These are phyloP conservation scores for Phoebastria nigripes DNA, from an alignment of 2,797 vertebrate species.

Conservation along the genomic window DNA sequence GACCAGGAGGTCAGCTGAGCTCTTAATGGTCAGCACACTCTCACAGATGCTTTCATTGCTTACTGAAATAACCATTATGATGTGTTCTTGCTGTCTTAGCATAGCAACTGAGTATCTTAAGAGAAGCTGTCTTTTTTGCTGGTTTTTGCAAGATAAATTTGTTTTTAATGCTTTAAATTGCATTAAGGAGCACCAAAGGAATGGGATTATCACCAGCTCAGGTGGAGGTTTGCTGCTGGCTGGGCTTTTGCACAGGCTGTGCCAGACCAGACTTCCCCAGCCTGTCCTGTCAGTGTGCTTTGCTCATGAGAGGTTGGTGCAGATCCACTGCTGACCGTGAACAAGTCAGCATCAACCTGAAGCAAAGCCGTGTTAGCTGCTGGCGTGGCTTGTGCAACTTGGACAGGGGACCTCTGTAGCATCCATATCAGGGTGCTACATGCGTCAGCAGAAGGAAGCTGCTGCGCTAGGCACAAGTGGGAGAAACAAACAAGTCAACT, in stretches of 20 bases:
- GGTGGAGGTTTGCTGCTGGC: background rate
- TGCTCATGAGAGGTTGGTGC: rapidly evolving
- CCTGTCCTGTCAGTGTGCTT: background rate
- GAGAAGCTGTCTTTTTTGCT: background rate
- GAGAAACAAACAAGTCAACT: background rate
- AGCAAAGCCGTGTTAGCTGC: background rate
- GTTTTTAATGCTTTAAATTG: background rate
- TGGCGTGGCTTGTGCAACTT: background rate
- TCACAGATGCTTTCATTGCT: background rate
- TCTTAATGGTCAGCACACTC: background rate
- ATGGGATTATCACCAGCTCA: background rate
- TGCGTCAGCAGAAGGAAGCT: background rate
- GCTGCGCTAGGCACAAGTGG: background rate
- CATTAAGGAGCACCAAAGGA: background rate
- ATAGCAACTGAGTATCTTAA: background rate
- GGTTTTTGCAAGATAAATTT: background rate
- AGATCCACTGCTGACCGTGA: background rate
- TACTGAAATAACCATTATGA: background rate
- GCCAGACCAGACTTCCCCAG: background rate
- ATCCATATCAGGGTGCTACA: background rate
- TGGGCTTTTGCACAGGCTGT: background rate
- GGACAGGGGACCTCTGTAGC: background rate
- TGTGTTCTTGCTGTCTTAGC: background rate
- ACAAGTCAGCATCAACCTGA: background rate
- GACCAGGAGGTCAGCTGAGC: background rate